These are phyloP conservation scores for Helarctos malayanus DNA, from an alignment of 2,797 vertebrate genomes.

Conservation along the genomic window DNA sequence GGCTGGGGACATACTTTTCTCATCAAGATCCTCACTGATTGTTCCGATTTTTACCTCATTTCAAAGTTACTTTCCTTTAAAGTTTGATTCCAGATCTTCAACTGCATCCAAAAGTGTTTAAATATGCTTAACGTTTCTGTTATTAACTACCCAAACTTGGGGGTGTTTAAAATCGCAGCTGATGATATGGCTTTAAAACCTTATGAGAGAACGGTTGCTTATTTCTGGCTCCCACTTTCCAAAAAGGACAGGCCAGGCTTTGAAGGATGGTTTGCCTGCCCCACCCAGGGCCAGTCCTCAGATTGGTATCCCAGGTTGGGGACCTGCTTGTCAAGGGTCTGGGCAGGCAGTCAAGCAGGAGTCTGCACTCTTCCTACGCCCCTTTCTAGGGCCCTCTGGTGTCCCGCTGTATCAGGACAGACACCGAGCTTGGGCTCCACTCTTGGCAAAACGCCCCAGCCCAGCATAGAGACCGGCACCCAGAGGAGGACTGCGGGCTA, in stretches of 20 bases:
- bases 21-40: not conserved
- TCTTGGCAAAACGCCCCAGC: not conserved
- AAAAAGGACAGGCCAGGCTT: not conserved
- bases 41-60: not conserved
- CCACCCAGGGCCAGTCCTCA: not conserved
- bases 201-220: not conserved
- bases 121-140: slow-evolving; percentile 2
- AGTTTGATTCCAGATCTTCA: slow-evolving; percentile 30
- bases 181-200: not conserved
- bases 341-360: no score
- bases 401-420: not conserved
- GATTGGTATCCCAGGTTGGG: no score
- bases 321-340: not conserved
- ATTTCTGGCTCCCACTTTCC: not conserved
- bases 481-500: not conserved
- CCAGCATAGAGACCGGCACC: not conserved
- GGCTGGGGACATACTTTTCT: not conserved
- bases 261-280: not conserved
- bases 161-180: slow-evolving; percentile 27
- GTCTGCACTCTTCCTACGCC: not conserved
- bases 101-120: not conserved
- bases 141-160: not conserved
- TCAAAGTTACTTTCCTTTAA: slow-evolving; percentile 56
- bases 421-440: not conserved
- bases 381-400: not conserved